These are phyloP conservation scores for Felis catus DNA, from an alignment of 2,113 vertebrate species.

Conservation along the genomic window DNA sequence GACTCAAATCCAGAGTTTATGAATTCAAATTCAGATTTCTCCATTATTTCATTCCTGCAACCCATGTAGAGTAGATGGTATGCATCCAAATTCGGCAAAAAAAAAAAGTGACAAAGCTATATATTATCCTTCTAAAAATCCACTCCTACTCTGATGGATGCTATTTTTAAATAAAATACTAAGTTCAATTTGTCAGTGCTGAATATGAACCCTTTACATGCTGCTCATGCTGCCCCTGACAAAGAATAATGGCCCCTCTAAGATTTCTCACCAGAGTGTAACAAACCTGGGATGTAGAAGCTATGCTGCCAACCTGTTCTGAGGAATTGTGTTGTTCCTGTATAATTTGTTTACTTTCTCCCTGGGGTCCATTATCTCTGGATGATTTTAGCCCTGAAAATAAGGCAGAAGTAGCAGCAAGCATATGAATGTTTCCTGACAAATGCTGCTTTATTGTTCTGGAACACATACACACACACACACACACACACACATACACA, in stretches of 20 bases:
- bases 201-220: background rate
- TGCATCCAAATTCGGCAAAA: background rate
- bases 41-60: background rate
- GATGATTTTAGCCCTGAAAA: constrained; percentile 30
- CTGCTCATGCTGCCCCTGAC: background rate
- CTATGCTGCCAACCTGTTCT: constrained; percentile 9
- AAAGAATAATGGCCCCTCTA: background rate
- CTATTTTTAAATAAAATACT: constrained; percentile 24
- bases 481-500: background rate
- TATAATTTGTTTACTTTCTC: constrained; percentile 54
- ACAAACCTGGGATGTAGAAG: background rate
- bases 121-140: background rate
- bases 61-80: background rate
- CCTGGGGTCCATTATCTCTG: constrained; percentile 45
- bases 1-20: background rate
- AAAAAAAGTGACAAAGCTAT: background rate
- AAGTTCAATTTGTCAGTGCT: background rate
- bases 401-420: constrained; percentile 3
- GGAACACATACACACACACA: background rate
- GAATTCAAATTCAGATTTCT: constrained; percentile 5
- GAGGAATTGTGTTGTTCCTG: constrained; percentile 26
- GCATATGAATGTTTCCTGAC: constrained; percentile 33
- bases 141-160: background rate
- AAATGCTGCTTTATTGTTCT: constrained; percentile 37
- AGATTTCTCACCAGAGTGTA: constrained; percentile 14